phyloP scores from a whole-genome alignment of 2,888 invertebrate species.

The Troides aeacus region DNA sequence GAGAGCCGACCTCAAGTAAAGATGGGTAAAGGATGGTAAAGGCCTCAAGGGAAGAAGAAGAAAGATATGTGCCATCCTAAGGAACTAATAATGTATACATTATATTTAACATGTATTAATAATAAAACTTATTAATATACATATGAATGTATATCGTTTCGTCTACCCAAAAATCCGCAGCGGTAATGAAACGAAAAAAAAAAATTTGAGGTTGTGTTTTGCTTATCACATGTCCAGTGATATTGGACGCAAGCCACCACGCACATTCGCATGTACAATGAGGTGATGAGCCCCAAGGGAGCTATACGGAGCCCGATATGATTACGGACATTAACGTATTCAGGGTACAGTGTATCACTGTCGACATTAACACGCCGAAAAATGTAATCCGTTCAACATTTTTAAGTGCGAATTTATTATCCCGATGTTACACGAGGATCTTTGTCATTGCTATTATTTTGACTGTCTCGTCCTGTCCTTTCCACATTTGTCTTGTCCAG shows the following conservation, averaged over 20 bases:
- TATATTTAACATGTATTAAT: too few species aligned
- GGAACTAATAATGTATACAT: too few species aligned
- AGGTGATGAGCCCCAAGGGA: conserved; percentile 43
- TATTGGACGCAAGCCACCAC: conserved; percentile 4
- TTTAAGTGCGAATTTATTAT: conserved; percentile 12
- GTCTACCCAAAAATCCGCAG: too few species aligned
- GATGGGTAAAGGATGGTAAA: too few species aligned
- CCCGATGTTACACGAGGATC: background rate
- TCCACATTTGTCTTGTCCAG: background rate
- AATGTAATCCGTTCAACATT: conserved; percentile 13
- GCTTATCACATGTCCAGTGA: conserved; percentile 17
- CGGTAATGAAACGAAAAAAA: background rate
- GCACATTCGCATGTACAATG: conserved; percentile 14
- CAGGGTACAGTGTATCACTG: conserved; percentile 29
- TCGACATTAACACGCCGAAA: conserved; percentile 21
- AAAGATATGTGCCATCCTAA: too few species aligned
- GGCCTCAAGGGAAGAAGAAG: too few species aligned
- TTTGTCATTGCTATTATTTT: background rate
- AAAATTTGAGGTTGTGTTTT: conserved; percentile 1
- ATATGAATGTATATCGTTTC: too few species aligned
- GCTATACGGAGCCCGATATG: conserved; percentile 42
- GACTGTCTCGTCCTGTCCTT: background rate
- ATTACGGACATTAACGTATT: conserved; percentile 55
- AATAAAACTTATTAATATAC: too few species aligned
- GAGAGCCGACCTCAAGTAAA: too few species aligned